phyloP scores from a whole-genome alignment of 2,113 vertebrate species.

The Chascanopsetta lugubris region DNA sequence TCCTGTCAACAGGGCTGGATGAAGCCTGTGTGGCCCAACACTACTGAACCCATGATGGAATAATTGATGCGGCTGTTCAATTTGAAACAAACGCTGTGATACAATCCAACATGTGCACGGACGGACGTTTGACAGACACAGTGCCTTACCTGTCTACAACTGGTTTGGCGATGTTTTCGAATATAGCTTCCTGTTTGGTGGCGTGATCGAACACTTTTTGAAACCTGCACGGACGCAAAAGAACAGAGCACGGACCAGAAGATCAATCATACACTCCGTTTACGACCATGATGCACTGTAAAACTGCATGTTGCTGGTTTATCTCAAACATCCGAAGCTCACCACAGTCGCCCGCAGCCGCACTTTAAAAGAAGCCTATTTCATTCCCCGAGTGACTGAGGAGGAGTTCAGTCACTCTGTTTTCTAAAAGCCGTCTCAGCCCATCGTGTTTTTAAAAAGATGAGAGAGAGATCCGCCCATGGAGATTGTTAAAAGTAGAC shows the following conservation, averaged over 20 bases:
- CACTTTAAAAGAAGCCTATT: slow-evolving; percentile 24
- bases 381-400: slow-evolving; percentile 35
- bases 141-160: slow-evolving; percentile 91
- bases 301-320: slow-evolving; percentile 13
- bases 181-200: slow-evolving; percentile 90
- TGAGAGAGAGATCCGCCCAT: slow-evolving; percentile 58
- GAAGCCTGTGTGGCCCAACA: slow-evolving; percentile 62
- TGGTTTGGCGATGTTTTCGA: slow-evolving; percentile 91
- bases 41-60: slow-evolving; percentile 7
- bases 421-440: slow-evolving; percentile 51
- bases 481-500: slow-evolving; percentile 69
- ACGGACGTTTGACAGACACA: not conserved
- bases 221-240: slow-evolving; percentile 81
- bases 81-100: not conserved
- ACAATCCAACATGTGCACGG: not conserved
- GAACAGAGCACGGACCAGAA: not conserved
- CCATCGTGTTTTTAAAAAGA: slow-evolving; percentile 40
- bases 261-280: not conserved
- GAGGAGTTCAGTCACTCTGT: slow-evolving; percentile 48
- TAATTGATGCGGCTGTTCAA: too few relatives aligned
- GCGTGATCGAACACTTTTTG: slow-evolving; percentile 93
- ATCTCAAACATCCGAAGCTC: slow-evolving; percentile 7
- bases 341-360: slow-evolving; percentile 17
- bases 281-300: not conserved
- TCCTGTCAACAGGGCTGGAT: slow-evolving; percentile 50